Evolutionary conservation across 2,888 invertebrate genomes (phyloP).

Genomic region (Deroplatys truncata): DNA sequence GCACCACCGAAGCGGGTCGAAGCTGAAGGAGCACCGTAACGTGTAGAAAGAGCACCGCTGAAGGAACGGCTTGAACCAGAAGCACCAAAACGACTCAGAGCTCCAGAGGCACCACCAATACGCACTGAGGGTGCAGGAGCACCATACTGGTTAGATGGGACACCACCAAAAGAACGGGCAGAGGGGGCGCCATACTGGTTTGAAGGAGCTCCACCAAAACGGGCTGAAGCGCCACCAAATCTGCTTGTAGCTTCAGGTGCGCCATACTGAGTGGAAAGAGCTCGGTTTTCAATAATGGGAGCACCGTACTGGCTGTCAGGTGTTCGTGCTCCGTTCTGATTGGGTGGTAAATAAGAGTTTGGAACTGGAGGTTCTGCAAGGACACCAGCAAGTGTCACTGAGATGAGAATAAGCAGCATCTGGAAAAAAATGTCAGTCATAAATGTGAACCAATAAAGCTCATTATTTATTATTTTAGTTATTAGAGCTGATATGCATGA

Average conservation of each 20-base stretch:
- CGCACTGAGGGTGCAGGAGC: not conserved
- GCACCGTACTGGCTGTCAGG: conserved; percentile 41
- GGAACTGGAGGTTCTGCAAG: conserved; percentile 19
- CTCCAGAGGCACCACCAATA: not conserved
- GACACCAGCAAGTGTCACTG: conserved; percentile 8
- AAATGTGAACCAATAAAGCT: too few species aligned
- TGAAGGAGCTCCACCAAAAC: conserved; percentile 14
- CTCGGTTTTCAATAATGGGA: conserved; percentile 26
- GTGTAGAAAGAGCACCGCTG: not conserved
- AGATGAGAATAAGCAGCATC: not conserved
- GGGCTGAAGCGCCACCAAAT: conserved; percentile 7
- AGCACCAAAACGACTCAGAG: not conserved
- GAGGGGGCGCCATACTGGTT: conserved; percentile 28
- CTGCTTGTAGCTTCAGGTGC: conserved; percentile 19
- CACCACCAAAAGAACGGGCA: not conserved
- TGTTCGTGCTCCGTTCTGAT: conserved; percentile 44
- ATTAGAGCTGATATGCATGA: too few species aligned
- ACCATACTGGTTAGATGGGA: conserved; percentile 12
- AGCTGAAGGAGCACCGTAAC: conserved; percentile 17
- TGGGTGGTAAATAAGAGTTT: conserved; percentile 39
- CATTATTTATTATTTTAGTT: too few species aligned
- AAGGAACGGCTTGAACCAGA: not conserved
- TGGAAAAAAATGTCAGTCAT: not conserved
- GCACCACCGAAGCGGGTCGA: not conserved
- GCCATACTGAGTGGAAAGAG: conserved; percentile 39